Percentiles rank a stretch among this genome's conserved stretches.
Conservation (phyloP, 2,888 invertebrate genomes). For the Zygaena filipendulae region DNA sequence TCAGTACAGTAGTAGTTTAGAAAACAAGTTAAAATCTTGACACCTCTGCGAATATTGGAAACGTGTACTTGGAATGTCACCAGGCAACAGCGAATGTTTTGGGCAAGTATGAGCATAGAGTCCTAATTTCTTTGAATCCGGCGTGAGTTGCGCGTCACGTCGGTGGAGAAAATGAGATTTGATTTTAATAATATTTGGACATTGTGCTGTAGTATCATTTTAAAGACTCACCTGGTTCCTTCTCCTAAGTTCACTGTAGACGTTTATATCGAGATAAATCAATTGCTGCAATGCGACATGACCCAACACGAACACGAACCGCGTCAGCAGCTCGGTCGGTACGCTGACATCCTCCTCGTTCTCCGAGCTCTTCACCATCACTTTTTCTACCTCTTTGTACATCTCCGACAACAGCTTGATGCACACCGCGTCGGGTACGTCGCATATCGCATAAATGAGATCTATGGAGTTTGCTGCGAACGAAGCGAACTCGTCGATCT, state of each 20-base stretch:
- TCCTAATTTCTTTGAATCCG: no score
- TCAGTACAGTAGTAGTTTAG: background rate
- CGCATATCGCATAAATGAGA: slow-evolving; percentile 66
- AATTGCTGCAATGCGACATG: slow-evolving; percentile 83
- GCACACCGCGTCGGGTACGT: slow-evolving; percentile 63
- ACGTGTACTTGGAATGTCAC: no score
- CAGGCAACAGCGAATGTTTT: no score
- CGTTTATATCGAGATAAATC: slow-evolving; percentile 82
- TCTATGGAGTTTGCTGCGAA: slow-evolving; percentile 64
- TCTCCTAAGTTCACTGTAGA: slow-evolving; percentile 81
- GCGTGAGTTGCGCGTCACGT: no score
- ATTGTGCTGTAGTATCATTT: no score
- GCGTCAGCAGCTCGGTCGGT: slow-evolving; percentile 49
- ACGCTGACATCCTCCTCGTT: slow-evolving; percentile 38
- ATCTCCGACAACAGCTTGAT: slow-evolving; percentile 59
- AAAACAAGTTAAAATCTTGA: background rate
- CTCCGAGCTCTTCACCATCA: slow-evolving; percentile 34
- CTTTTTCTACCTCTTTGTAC: slow-evolving; percentile 48
- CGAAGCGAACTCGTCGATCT: slow-evolving; percentile 54
- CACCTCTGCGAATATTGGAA: no score
- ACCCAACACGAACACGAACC: slow-evolving; percentile 74
- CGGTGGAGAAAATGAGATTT: no score
- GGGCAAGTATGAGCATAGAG: no score
- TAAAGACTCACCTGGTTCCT: slow-evolving; percentile 42
- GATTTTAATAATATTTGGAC: no score